Evolutionary conservation across 2,888 invertebrate species (phyloP).

Genomic region (Synanthedon andrenaeformis): DNA sequence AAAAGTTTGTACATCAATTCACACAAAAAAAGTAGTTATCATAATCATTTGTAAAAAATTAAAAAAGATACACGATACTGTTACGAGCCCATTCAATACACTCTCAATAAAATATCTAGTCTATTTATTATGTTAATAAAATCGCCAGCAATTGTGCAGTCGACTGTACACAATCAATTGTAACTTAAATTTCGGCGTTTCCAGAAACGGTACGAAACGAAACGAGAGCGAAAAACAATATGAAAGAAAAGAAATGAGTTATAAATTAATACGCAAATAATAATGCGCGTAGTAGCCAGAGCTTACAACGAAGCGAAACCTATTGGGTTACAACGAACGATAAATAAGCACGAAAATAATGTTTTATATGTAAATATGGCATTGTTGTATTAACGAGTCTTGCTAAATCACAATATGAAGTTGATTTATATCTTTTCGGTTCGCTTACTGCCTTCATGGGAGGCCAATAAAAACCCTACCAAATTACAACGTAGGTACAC

Average conservation of each 20-base stretch:
- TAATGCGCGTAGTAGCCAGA: slow-evolving; percentile 29
- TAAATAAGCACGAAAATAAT: slow-evolving; percentile 57
- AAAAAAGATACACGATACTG: too few species aligned
- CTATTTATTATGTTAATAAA: too few species aligned
- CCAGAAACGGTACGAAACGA: neutral
- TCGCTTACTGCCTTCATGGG: slow-evolving; percentile 58
- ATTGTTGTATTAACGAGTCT: slow-evolving; percentile 75
- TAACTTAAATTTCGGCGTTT: neutral
- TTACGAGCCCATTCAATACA: too few species aligned
- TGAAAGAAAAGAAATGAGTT: slow-evolving; percentile 23
- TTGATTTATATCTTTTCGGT: slow-evolving; percentile 70
- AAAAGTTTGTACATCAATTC: too few species aligned
- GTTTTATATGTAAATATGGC: slow-evolving; percentile 70
- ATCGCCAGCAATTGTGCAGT: too few species aligned
- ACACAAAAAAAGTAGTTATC: too few species aligned
- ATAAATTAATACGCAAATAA: slow-evolving; percentile 39
- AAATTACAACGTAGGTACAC: slow-evolving; percentile 17
- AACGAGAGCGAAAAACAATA: slow-evolving; percentile 4
- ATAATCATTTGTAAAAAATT: too few species aligned
- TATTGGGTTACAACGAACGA: slow-evolving; percentile 38
- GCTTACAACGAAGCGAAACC: slow-evolving; percentile 23
- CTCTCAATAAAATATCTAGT: too few species aligned
- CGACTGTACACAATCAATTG: too few species aligned
- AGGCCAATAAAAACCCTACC: slow-evolving; percentile 53
- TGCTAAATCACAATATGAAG: slow-evolving; percentile 72